Percentiles rank a stretch among this genome's conserved stretches.
These are phyloP conservation scores for Microcebus tavaratra DNA, from an alignment of 2,113 vertebrate species.

Conservation along the genomic window DNA sequence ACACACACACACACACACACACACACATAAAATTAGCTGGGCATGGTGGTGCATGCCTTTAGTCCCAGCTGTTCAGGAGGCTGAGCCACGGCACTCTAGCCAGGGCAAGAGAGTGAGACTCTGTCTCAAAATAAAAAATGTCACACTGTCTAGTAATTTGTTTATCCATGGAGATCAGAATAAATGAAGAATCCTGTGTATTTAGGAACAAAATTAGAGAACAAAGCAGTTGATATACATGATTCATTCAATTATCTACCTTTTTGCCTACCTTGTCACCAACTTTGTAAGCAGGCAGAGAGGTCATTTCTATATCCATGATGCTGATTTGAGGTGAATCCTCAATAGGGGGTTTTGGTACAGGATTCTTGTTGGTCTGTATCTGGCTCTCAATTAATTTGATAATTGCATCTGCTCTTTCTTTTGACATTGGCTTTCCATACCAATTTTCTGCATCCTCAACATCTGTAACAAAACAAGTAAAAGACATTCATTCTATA, in stretches of 20 bases:
- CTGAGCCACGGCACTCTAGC: no score
- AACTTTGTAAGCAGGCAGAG: conserved; percentile 84
- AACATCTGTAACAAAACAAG: conserved; percentile 81
- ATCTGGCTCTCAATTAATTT: conserved; percentile 86
- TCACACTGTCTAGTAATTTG: neutral
- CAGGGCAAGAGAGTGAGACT: no score
- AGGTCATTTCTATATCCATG: conserved; percentile 79
- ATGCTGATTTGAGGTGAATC: conserved; percentile 82
- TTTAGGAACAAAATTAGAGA: neutral
- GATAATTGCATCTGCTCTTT: conserved; percentile 85
- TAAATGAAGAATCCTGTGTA: neutral
- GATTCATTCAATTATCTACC: neutral
- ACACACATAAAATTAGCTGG: no score
- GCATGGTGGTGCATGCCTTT: no score
- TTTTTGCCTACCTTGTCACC: conserved; percentile 87
- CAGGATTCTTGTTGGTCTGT: conserved; percentile 82
- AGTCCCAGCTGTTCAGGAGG: no score
- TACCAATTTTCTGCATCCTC: conserved; percentile 92
- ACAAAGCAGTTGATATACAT: neutral
- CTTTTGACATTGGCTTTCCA: conserved; percentile 91
- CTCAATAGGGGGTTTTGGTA: conserved; percentile 85
- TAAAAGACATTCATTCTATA: neutral
- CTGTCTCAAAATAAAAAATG: neutral
- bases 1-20: no score
- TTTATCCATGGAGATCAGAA: neutral